A percentile compares a stretch with the other conserved stretches of the same genome.
phyloP scores from a whole-genome alignment of 2,113 vertebrate genomes.

The Kobus ellipsiprymnus region DNA sequence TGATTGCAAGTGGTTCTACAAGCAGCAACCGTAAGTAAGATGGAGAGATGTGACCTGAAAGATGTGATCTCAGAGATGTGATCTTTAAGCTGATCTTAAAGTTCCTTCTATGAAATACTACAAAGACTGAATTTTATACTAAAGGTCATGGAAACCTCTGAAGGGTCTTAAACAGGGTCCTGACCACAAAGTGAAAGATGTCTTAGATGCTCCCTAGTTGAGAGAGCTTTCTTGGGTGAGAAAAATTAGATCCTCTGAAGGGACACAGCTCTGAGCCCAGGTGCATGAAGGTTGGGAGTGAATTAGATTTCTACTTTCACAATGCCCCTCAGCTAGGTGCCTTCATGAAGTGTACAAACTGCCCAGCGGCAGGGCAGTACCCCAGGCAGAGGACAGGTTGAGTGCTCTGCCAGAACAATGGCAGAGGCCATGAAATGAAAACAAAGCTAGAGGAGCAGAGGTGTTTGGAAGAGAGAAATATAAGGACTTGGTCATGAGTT shows the following conservation, averaged over 20 bases:
- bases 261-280: neutral
- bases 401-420: neutral
- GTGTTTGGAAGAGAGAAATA: neutral
- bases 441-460: neutral
- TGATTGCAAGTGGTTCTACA: neutral
- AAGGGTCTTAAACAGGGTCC: neutral
- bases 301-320: neutral
- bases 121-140: neutral
- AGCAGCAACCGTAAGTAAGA: neutral
- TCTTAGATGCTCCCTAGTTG: neutral
- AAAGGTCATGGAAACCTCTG: neutral
- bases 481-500: neutral
- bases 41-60: neutral
- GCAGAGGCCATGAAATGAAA: neutral
- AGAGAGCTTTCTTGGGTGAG: neutral
- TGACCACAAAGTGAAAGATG: neutral
- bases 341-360: neutral
- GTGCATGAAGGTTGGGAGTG: neutral
- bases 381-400: neutral
- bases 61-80: neutral
- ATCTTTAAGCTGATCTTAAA: neutral
- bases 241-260: neutral
- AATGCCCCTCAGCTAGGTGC: neutral
- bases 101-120: neutral
- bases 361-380: neutral